phyloP scores from a whole-genome alignment of 2,113 vertebrate species.

The Scomber japonicus region DNA sequence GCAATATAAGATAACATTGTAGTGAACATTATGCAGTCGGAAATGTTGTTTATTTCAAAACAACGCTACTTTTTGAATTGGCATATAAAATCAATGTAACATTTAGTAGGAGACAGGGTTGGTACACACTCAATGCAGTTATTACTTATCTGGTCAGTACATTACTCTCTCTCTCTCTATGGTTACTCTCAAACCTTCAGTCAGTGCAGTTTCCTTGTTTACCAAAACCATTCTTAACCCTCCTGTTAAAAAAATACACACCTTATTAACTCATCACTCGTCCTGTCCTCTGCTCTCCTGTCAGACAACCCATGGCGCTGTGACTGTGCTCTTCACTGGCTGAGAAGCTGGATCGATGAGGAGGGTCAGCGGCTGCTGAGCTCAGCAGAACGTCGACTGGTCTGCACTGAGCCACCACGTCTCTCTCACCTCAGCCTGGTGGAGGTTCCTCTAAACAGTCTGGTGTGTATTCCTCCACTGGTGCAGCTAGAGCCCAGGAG shows the following conservation, averaged over 20 bases:
- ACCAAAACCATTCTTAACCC: neutral
- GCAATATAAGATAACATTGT: no score
- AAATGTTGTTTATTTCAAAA: no score
- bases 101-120: no score
- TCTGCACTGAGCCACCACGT: slow-evolving; percentile 89
- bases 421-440: slow-evolving; percentile 89
- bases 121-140: neutral
- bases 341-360: slow-evolving; percentile 89
- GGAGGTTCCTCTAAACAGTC: slow-evolving; percentile 89
- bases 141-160: neutral
- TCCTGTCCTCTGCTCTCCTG: slow-evolving; percentile 11
- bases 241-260: no score
- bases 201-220: slow-evolving; percentile 2
- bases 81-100: no score
- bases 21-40: no score
- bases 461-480: slow-evolving; percentile 91
- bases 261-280: neutral
- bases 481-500: slow-evolving; percentile 90
- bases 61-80: no score
- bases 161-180: neutral
- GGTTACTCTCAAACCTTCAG: neutral
- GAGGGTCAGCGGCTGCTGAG: slow-evolving; percentile 90
- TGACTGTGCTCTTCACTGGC: slow-evolving; percentile 92
- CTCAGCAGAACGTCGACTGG: slow-evolving; percentile 87
- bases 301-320: slow-evolving; percentile 94